Base-by-base conservation (phyloP, 2,797 vertebrate species). In the Apogon talboti region DNA sequence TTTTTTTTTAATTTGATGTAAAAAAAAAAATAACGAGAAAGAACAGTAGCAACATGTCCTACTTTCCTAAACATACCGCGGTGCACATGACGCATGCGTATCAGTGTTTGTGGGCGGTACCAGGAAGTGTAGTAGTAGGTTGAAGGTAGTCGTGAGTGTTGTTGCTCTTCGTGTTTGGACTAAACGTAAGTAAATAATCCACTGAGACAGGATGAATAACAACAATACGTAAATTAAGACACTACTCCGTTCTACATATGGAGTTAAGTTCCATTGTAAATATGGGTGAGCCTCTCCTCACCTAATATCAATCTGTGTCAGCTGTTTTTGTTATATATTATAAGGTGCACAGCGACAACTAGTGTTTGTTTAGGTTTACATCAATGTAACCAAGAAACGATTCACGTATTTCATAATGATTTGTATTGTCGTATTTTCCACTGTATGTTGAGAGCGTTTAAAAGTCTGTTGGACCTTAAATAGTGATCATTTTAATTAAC, bases 341-440 rank as follows among this genome's bases (percentile, higher is more conserved):
- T 15, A 18, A 15, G 11, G 15, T 1, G 45, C 49, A 72, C 56
- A 81, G 76, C 57, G 71, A 57, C 82, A 82, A 51, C 83, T 73
- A 62, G 58, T 11, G 35, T 18, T 11, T 0, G 33, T 28, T 46
- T 19, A 7, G 28, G 6, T 12, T 11, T 28, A 0, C 19, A 1
- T 21, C 11, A 35, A 8, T 35, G 33, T 9, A 10, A 35, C 33
- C 33, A 10, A 35, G 33, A 35, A 35, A 35, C 7, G 3, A 8
- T 10, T 30, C 33, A 35, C 33, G 33, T 35, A 8, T 35, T 35
- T 35, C 8, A 35, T 8, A 35, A 35, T 8, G 33, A 35, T 10
- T 35, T 35, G 3, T 10, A 10, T 35, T 35, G 33, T 35, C 33
- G 9, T 35, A 0, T 8, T 35, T 35, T 10, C 7, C 7, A 35